A percentile compares a stretch with the other conserved stretches of the same genome.
Evolutionary conservation across 1,140 invertebrate genomes (phyloP).

Genomic region (Tyrophagus putrescentiae): DNA sequence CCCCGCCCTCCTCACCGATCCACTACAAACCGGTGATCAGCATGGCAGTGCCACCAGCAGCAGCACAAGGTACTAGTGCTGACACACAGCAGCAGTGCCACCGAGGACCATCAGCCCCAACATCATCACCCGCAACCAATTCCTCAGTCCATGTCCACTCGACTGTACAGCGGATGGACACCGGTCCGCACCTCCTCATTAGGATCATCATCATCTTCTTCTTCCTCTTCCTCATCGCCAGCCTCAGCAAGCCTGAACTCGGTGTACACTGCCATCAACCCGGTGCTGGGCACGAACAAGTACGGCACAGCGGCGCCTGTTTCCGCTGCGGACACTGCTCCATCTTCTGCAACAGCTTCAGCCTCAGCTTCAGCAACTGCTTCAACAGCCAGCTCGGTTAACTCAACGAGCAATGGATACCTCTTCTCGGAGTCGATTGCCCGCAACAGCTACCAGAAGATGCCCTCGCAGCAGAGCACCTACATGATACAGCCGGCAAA

Average conservation of each 20-base stretch:
- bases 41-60: too few species aligned
- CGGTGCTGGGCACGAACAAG: background rate
- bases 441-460: constrained; percentile 7
- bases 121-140: background rate
- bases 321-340: background rate
- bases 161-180: too few species aligned
- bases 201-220: too few species aligned
- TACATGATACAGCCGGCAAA: constrained; percentile 15
- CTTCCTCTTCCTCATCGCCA: too few species aligned
- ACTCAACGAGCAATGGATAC: constrained; percentile 11
- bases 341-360: background rate
- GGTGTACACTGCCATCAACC: too few species aligned
- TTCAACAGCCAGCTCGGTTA: background rate
- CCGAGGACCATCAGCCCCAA: too few species aligned
- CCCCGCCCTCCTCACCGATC: too few species aligned
- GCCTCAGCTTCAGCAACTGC: background rate
- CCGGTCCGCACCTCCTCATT: too few species aligned
- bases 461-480: background rate
- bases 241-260: too few species aligned
- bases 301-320: background rate
- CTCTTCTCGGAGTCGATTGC: constrained; percentile 1
- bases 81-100: background rate
- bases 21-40: too few species aligned
- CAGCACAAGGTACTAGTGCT: background rate
- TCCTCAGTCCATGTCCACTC: background rate